Evolutionary conservation across 1,140 invertebrate genomes (phyloP), one percentile per base, ranked within the genome.

Genomic region (Heterodera schachtii): DNA sequence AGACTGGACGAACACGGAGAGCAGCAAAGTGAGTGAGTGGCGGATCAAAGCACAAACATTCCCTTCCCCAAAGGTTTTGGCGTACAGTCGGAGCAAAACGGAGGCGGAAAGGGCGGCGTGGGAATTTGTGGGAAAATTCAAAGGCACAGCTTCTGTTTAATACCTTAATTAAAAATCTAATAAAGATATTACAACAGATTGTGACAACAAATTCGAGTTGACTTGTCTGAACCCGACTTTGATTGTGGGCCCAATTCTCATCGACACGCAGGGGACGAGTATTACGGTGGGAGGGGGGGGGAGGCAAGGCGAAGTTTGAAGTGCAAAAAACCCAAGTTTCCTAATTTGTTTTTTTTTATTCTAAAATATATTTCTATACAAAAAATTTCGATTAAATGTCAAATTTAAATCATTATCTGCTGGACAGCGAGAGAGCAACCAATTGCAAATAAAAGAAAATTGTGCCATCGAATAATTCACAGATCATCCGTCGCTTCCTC

Each of bases 51-150:
- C 2, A 64, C 13, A 19, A 19, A 6, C 49, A 19, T 64, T 87
- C 77, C 80, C 5, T 64, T 64, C 19, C 73, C 31, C 41, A 76
- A 60, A 76, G 66, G 75, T 76, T 3, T 66, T 78, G 47, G 8
- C 87, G 16, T 93, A 93, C 83, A 86, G 89, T 21, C 91, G 91
- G 84, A 92, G 91, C 73, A 93, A 93, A 86, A 91, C 91, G 21
- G 80, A 92, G 66, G 92, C 92, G 16, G 92, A 93, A 87, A 91
- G 90, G 86, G 91, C 92, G 73, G 92, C 92, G 1, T 93, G 92
- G 92, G 91, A 93, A 76, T 93, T 91, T 86, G 87, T 82, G 19
- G 82, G 86, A 46, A 76, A 47, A 41, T 67, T 88, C 43, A 66
- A 82, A 52, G 77, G 69, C 52, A 31, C 31, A 31, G 31, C 31